These are phyloP conservation scores for Varecia variegata DNA, from an alignment of 2,797 vertebrate species.

Conservation along the genomic window DNA sequence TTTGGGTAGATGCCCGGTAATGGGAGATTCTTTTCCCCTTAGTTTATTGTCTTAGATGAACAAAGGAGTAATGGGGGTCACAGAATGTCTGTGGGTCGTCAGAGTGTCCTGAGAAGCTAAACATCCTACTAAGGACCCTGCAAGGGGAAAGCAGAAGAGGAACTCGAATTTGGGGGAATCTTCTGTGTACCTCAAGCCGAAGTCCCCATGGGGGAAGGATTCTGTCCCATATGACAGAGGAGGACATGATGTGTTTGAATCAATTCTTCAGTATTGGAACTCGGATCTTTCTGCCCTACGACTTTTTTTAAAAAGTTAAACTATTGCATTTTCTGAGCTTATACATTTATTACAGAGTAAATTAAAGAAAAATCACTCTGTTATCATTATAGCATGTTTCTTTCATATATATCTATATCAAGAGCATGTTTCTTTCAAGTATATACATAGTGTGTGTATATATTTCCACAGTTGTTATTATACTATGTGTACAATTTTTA, in stretches of 20 bases:
- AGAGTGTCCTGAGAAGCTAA: neutral
- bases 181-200: neutral
- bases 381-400: neutral
- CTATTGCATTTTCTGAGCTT: neutral
- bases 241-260: accelerated
- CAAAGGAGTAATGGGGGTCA: neutral
- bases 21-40: neutral
- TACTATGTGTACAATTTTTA: neutral
- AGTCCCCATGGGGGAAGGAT: neutral
- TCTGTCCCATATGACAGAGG: neutral
- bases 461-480: neutral
- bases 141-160: neutral
- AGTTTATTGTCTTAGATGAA: neutral
- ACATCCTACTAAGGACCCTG: neutral
- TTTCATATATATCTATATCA: neutral
- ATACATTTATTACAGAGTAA: neutral
- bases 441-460: neutral
- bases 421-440: neutral
- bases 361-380: neutral
- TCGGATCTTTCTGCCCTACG: neutral
- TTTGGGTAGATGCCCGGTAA: too few relatives aligned
- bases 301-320: neutral
- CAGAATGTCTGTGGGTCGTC: neutral
- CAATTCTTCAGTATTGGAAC: neutral
- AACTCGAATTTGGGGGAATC: too few relatives aligned